These are phyloP conservation scores for Drosophila basisetae DNA, from an alignment of 2,888 invertebrate genomes.

Conservation along the genomic window DNA sequence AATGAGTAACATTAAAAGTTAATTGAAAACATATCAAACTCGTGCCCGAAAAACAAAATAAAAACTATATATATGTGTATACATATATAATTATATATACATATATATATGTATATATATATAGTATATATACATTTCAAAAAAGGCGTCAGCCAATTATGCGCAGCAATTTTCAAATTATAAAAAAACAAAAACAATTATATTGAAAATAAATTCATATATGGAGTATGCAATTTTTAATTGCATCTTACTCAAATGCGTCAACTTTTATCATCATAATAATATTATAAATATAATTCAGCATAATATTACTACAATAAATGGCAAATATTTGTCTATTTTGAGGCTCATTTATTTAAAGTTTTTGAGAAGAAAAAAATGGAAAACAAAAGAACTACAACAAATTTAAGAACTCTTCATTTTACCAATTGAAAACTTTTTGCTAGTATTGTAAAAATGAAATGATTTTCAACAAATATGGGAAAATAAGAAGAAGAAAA, in stretches of 20 bases:
- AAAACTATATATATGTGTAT: slow-evolving; percentile 66
- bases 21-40: slow-evolving; percentile 86
- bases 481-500: slow-evolving; percentile 38
- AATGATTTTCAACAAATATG: slow-evolving; percentile 39
- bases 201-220: slow-evolving; percentile 39
- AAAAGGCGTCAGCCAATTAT: slow-evolving; percentile 57
- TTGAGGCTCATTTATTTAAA: slow-evolving; percentile 77
- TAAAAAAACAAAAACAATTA: slow-evolving; percentile 16
- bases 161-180: slow-evolving; percentile 70
- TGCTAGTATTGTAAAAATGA: slow-evolving; percentile 74
- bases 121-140: slow-evolving; percentile 54
- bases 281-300: slow-evolving; percentile 49
- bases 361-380: slow-evolving; percentile 42
- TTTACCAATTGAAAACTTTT: slow-evolving; percentile 65
- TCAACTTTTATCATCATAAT: slow-evolving; percentile 61
- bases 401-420: slow-evolving; percentile 53
- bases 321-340: slow-evolving; percentile 69
- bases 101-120: slow-evolving; percentile 49
- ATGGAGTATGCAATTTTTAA: slow-evolving; percentile 57
- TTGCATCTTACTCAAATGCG: slow-evolving; percentile 52
- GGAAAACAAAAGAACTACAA: slow-evolving; percentile 34
- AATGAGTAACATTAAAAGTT: slow-evolving; percentile 57
- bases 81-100: slow-evolving; percentile 44
- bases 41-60: slow-evolving; percentile 83
- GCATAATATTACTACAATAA: slow-evolving; percentile 53